Evolutionary conservation across 2,113 vertebrate genomes (phyloP).

Genomic region (Pseudopipra pipra): DNA sequence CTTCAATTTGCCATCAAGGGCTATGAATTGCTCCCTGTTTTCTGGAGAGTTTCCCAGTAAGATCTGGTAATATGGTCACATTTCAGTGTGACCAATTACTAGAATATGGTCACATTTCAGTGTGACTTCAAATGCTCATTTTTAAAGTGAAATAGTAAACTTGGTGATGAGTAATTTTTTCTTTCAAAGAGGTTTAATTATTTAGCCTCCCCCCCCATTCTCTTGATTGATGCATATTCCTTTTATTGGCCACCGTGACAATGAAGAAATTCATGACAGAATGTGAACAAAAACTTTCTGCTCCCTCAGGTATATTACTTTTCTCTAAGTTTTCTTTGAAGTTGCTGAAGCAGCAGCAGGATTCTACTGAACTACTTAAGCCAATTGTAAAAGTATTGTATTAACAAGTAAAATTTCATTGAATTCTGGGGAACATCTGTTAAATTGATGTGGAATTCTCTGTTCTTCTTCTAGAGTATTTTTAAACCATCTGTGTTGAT

Average conservation of each 20-base stretch:
- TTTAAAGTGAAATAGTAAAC: neutral
- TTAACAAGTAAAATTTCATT: neutral
- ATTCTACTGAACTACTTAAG: neutral
- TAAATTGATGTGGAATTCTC: neutral
- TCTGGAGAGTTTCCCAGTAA: neutral
- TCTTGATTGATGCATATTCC: neutral
- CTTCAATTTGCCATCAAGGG: neutral
- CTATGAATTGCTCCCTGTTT: neutral
- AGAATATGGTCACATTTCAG: neutral
- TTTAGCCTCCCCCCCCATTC: neutral
- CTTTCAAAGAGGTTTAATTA: slow-evolving; percentile 36
- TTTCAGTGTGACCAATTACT: neutral
- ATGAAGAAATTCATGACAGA: neutral
- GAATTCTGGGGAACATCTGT: neutral
- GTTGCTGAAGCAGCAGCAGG: neutral
- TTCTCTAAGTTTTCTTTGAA: slow-evolving; percentile 8
- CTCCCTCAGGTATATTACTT: neutral
- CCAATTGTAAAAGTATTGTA: neutral
- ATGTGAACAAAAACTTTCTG: neutral
- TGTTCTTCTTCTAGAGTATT: neutral
- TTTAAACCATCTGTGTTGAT: neutral
- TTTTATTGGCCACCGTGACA: neutral
- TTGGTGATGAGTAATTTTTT: slow-evolving; percentile 27
- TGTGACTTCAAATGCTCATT: neutral
- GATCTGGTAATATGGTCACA: neutral